Conservation (phyloP, 1,140 invertebrate species). For the Diachasma alloeum region DNA sequence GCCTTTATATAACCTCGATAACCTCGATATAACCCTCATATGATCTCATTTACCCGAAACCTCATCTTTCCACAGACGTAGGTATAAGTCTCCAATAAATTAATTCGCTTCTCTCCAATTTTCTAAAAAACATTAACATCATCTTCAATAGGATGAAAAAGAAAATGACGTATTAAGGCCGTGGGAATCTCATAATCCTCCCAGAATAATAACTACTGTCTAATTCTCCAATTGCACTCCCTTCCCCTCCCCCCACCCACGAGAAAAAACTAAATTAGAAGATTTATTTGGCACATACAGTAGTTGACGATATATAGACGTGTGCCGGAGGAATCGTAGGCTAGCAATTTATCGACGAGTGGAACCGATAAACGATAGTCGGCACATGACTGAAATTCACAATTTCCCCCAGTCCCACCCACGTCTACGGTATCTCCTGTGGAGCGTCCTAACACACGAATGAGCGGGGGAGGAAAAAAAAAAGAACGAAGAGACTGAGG, state of each 20-base stretch:
- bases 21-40: no score
- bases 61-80: no score
- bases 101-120: no score
- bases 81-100: no score
- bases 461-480: neutral
- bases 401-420: neutral
- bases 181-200: no score
- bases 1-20: no score
- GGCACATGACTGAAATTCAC: slow-evolving; percentile 21
- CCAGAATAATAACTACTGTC: neutral
- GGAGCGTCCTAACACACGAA: neutral
- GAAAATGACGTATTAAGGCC: no score
- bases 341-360: slow-evolving; percentile 15
- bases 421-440: neutral
- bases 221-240: neutral
- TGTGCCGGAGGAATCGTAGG: neutral
- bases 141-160: no score
- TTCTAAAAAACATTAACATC: no score
- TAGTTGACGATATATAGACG: neutral
- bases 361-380: slow-evolving; percentile 17
- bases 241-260: neutral
- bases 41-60: no score
- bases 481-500: neutral
- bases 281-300: slow-evolving; percentile 3
- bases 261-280: neutral